phyloP scores from a whole-genome alignment of 1,140 invertebrate genomes.

The Drosophila tsacasi region DNA sequence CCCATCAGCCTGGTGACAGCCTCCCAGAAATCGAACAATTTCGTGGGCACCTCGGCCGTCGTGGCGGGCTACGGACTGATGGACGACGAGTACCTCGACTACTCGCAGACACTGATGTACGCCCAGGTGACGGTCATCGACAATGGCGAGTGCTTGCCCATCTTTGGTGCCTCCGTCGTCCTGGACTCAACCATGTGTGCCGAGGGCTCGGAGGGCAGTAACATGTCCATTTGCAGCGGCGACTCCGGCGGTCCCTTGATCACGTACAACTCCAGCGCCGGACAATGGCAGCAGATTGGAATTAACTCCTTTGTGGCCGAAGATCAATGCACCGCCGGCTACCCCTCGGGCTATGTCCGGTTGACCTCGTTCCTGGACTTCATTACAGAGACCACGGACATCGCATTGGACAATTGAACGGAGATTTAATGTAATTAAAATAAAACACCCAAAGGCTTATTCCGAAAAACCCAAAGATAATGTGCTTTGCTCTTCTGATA shows the following conservation, averaged over 20 bases:
- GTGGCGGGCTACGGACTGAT: conserved; percentile 72
- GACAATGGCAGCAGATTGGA: conserved; percentile 68
- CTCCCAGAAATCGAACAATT: conserved; percentile 40
- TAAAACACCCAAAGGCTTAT: not conserved
- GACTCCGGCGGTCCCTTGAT: conserved; percentile 78
- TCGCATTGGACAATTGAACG: conserved; percentile 29
- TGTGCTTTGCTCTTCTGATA: not conserved
- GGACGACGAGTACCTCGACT: conserved; percentile 74
- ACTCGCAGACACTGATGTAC: conserved; percentile 59
- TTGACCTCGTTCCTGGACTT: conserved; percentile 71
- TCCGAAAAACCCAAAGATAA: not conserved
- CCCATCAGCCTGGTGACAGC: conserved; percentile 64
- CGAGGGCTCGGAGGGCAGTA: conserved; percentile 52
- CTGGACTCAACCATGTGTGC: conserved; percentile 64
- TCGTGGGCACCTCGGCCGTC: conserved; percentile 57
- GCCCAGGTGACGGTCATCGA: conserved; percentile 71
- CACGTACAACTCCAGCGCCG: conserved; percentile 21
- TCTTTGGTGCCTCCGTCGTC: conserved; percentile 55
- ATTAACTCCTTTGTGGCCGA: conserved; percentile 83
- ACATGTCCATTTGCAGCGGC: conserved; percentile 78
- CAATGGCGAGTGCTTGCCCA: conserved; percentile 50
- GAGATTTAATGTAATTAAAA: not conserved
- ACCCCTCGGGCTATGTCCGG: conserved; percentile 77
- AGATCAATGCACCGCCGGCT: conserved; percentile 70
- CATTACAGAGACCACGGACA: conserved; percentile 56